phyloP scores from a whole-genome alignment of 2,113 vertebrate species.

The Herpetotheres cachinnans region DNA sequence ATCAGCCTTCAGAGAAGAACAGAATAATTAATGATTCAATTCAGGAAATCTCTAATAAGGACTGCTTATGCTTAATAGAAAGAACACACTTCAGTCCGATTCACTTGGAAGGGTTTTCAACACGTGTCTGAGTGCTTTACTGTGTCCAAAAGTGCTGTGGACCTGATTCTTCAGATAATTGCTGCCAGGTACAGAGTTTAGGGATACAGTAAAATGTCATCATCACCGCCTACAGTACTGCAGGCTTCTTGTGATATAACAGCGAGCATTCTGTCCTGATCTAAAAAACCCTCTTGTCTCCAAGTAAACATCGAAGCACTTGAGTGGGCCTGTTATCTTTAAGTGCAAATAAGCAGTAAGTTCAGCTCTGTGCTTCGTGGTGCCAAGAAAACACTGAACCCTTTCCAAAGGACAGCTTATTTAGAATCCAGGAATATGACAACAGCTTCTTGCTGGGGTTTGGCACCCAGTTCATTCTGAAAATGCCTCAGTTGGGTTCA shows the following conservation, averaged over 20 bases:
- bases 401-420: background rate
- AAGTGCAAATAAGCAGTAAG: background rate
- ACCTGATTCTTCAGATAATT: background rate
- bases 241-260: background rate
- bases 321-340: background rate
- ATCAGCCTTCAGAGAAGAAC: background rate
- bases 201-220: background rate
- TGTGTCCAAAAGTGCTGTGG: background rate
- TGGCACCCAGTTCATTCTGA: background rate
- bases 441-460: background rate
- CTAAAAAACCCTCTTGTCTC: background rate
- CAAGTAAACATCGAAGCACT: background rate
- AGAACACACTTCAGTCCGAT: background rate
- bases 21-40: background rate
- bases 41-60: conserved; percentile 6
- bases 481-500: background rate
- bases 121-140: background rate
- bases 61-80: background rate
- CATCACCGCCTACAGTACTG: background rate
- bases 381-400: background rate
- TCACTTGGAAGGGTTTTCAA: background rate
- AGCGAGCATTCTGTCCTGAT: background rate
- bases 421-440: background rate
- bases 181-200: background rate
- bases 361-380: background rate